Conservation (phyloP, 2,113 vertebrate genomes). For the Myodes glareolus region DNA sequence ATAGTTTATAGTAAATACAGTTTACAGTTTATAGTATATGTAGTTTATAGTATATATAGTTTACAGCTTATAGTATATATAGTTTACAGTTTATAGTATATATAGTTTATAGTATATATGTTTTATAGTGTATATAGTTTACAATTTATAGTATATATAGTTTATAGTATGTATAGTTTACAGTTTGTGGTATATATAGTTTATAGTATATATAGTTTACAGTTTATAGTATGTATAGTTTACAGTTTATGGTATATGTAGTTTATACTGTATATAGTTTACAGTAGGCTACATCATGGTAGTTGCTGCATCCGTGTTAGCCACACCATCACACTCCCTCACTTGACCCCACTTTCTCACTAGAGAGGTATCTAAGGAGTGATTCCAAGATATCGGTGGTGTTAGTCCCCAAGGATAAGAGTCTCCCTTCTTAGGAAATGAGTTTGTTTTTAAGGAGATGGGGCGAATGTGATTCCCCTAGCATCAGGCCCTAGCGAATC, state of each 20-base stretch:
- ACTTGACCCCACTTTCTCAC: neutral
- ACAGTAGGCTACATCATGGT: neutral
- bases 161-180: too few species aligned
- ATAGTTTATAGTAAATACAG: too few species aligned
- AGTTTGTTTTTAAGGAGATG: slow-evolving; percentile 34
- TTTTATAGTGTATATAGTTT: too few species aligned
- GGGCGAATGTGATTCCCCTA: neutral
- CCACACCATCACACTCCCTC: neutral
- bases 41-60: neutral
- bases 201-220: too few species aligned
- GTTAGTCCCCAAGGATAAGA: neutral
- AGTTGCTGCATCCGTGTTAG: neutral
- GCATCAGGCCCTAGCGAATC: neutral
- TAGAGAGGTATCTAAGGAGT: neutral
- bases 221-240: too few species aligned
- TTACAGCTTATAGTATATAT: neutral
- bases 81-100: too few species aligned
- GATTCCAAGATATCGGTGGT: neutral
- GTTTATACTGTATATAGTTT: neutral
- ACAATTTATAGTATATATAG: too few species aligned
- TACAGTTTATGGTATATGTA: too few species aligned
- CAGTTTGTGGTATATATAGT: too few species aligned
- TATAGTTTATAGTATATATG: too few species aligned
- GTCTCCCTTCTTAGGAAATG: neutral
- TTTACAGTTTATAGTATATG: too few species aligned